Percentiles rank a stretch among this genome's conserved stretches.
Conservation (phyloP, 2,113 vertebrate genomes). For the Mormyrus iriodes region DNA sequence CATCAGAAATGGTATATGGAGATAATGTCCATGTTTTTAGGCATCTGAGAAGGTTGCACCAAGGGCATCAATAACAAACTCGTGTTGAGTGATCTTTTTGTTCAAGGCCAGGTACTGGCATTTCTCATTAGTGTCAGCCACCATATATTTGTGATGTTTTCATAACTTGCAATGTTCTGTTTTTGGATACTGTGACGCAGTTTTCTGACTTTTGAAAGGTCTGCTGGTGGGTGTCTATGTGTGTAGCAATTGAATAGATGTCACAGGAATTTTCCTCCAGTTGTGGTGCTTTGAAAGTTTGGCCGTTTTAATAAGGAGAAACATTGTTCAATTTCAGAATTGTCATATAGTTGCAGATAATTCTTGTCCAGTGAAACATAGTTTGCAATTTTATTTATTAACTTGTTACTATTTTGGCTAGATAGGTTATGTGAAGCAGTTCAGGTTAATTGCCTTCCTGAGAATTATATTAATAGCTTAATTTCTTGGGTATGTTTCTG, state of each 20-base stretch:
- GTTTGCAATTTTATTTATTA: too few relatives aligned
- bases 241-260: background rate
- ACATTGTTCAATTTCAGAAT: background rate
- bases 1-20: background rate
- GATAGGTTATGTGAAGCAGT: background rate
- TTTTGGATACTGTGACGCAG: background rate
- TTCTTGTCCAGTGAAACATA: too few relatives aligned
- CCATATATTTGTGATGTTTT: background rate
- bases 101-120: background rate
- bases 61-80: background rate
- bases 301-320: background rate
- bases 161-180: background rate
- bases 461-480: background rate
- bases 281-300: background rate
- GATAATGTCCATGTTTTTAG: background rate
- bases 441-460: background rate
- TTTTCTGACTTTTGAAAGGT: background rate
- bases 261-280: background rate
- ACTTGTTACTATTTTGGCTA: background rate
- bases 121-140: background rate
- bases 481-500: background rate
- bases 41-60: background rate
- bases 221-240: background rate
- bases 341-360: background rate
- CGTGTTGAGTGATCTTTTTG: background rate